Conservation (phyloP, 2,797 vertebrate genomes). For the Sebastes hubbsi region DNA sequence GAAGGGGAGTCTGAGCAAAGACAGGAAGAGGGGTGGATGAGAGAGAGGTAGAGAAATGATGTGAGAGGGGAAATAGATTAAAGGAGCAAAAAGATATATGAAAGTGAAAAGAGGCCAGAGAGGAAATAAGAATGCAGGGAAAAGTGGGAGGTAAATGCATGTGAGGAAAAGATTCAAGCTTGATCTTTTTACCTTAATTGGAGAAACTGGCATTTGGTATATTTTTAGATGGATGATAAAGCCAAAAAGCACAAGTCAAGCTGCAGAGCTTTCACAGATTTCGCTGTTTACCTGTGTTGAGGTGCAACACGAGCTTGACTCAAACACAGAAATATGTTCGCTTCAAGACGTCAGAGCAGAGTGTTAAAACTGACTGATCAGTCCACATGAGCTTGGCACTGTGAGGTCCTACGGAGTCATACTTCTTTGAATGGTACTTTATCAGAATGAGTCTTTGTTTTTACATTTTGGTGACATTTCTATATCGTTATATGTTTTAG, state of each 20-base stretch:
- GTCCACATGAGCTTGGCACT: not conserved
- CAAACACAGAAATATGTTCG: conserved; percentile 5
- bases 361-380: not conserved
- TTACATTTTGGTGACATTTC: too few species aligned
- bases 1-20: not conserved
- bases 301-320: not conserved
- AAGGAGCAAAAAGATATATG: conserved; percentile 44
- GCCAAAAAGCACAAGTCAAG: conserved; percentile 6
- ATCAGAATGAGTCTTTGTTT: not conserved
- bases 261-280: conserved; percentile 9
- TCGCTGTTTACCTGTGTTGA: conserved; percentile 17
- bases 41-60: conserved; percentile 38
- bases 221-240: conserved; percentile 47
- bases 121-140: conserved; percentile 46
- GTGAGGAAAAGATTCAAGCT: not conserved
- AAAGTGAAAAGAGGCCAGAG: conserved; percentile 17
- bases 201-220: conserved; percentile 16
- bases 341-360: not conserved
- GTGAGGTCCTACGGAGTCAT: not conserved
- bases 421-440: not conserved
- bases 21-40: not conserved
- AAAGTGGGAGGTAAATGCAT: conserved; percentile 19
- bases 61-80: conserved; percentile 47
- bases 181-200: conserved; percentile 48
- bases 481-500: too few species aligned